A percentile compares a stretch with the other conserved stretches of the same genome.
Conservation (phyloP, 2,888 invertebrate genomes). For the Tortrix viridana region DNA sequence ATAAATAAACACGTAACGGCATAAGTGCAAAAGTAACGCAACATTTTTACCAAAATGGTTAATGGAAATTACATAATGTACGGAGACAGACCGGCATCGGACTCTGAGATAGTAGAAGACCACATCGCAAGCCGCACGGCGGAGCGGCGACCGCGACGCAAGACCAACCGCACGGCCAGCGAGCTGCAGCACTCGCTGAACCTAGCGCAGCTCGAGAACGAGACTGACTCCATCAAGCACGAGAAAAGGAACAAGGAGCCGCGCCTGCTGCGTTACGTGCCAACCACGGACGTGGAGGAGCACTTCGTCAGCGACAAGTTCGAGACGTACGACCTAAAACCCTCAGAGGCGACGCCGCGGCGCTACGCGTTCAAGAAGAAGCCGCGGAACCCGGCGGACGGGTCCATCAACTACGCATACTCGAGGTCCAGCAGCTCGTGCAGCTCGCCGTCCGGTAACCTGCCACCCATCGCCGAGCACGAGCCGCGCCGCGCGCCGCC, state of each 20-base stretch:
- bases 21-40: slow-evolving; percentile 39
- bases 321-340: slow-evolving; percentile 74
- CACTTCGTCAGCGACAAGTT: slow-evolving; percentile 72
- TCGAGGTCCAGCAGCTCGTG: slow-evolving; percentile 76
- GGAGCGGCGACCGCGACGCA: slow-evolving; percentile 68
- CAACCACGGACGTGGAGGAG: slow-evolving; percentile 73
- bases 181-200: slow-evolving; percentile 70
- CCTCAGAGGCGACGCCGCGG: slow-evolving; percentile 66
- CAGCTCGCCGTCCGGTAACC: slow-evolving; percentile 74
- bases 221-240: slow-evolving; percentile 75
- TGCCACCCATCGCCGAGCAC: slow-evolving; percentile 78
- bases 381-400: slow-evolving; percentile 73
- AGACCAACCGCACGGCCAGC: slow-evolving; percentile 64
- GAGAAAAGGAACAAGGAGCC: slow-evolving; percentile 78
- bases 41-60: slow-evolving; percentile 65
- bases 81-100: slow-evolving; percentile 73
- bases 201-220: slow-evolving; percentile 71
- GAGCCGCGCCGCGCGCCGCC: slow-evolving; percentile 47
- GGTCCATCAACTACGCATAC: slow-evolving; percentile 74
- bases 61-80: slow-evolving; percentile 79
- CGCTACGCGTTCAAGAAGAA: slow-evolving; percentile 73
- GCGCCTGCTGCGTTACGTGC: slow-evolving; percentile 70
- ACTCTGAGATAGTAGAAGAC: slow-evolving; percentile 74
- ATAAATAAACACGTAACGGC: slow-evolving; percentile 43
- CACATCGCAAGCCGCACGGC: slow-evolving; percentile 69